Evolutionary conservation across 2,888 invertebrate species (phyloP), one percentile per base, ranked within the genome.

Genomic region (Rhogogaster chlorosoma): DNA sequence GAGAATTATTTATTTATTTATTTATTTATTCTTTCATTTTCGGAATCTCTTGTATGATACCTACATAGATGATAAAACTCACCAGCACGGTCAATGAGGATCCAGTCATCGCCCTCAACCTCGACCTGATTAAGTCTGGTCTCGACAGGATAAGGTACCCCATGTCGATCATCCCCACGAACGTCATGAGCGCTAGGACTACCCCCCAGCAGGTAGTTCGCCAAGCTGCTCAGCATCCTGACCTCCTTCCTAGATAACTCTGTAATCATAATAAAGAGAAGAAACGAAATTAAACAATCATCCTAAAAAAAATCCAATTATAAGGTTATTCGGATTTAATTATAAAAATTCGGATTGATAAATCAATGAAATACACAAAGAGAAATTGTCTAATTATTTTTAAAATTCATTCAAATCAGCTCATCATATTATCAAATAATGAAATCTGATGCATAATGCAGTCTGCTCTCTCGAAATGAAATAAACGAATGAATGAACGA

Each of bases 41-140:
- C 7, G 3, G n/a, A 64, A 64, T 64, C 22, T 71, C 36, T 38
- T 10, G 42, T 45, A 32, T 45, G 22, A 26, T 18, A n/a, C n/a
- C n/a, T n/a, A n/a, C n/a, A 32, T 57, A 42, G 12, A 26, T 42
- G 5, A 10, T 22, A 42, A 38, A n/a, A 86, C 85, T 84, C 88
- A 91, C 92, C 91, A 89, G 90, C 87, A 85, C 89, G 90, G 88
- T 92, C 92, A 89, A 92, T 91, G 90, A 92, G 92, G 90, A 92
- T 91, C 92, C 92, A 92, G 86, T 92, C 92, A 77, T 92, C 91
- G 87, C 91, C 90, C 89, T 92, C 92, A 86, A 91, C 91, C 88
- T 91, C 91, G 87, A 92, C 89, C 87, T 92, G 92, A 83, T 89
- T 89, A 70, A 92, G 89, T 87, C 92, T 90, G 53, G 91, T 88